Evolutionary conservation across 2,113 vertebrate genomes (phyloP).

Genomic region (Gadus chalcogrammus): DNA sequence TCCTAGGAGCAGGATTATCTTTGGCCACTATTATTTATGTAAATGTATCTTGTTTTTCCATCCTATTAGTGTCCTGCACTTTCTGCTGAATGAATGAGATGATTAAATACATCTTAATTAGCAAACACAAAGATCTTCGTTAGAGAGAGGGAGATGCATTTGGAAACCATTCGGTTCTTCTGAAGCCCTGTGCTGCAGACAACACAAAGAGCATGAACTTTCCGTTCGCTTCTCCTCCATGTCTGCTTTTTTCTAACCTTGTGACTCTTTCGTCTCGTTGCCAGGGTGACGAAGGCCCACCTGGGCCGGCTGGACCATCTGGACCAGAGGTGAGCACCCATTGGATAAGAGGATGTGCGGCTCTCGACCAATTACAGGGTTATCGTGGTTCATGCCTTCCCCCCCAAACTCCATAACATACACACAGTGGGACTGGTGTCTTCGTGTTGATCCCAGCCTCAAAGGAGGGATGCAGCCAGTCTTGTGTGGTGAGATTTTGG

Average conservation of each 20-base stretch:
- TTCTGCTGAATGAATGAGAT: no score
- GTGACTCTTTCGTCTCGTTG: slow-evolving; percentile 2
- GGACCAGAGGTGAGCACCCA: slow-evolving; percentile 85
- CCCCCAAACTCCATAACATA: slow-evolving; percentile 14
- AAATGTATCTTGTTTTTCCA: no score
- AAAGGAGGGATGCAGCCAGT: slow-evolving; percentile 5
- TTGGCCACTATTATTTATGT: no score
- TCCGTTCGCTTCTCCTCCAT: background rate
- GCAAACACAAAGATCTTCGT: no score
- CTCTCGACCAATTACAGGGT: slow-evolving; percentile 8
- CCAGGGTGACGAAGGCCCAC: slow-evolving; percentile 89
- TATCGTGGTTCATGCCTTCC: slow-evolving; percentile 1
- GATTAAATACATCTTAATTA: no score
- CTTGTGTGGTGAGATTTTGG: slow-evolving; percentile 24
- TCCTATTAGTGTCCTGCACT: no score
- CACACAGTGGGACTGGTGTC: background rate
- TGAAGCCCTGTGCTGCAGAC: no score
- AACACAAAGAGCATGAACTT: no score
- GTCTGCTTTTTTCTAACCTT: background rate
- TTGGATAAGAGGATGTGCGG: slow-evolving; percentile 19
- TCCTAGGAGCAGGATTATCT: no score
- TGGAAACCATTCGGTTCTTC: no score
- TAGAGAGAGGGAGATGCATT: no score
- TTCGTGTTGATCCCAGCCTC: background rate
- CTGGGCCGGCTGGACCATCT: slow-evolving; percentile 79